Percentiles rank a stretch among this genome's conserved stretches.
phyloP scores from a whole-genome alignment of 92 coral and sea anemone species.

The Phenganax stokvisi region DNA sequence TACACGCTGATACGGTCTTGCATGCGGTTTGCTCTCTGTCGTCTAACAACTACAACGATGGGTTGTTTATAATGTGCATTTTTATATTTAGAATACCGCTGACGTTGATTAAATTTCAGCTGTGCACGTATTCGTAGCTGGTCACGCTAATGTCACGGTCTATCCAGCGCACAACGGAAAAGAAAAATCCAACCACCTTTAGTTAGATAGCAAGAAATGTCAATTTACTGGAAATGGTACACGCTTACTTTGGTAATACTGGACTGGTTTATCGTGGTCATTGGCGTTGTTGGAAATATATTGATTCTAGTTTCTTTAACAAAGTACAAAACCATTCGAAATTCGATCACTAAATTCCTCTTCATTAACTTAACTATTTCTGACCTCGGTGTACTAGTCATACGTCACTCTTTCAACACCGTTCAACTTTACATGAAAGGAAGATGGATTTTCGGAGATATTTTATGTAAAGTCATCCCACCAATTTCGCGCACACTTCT shows the following conservation, averaged over 20 bases:
- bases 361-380: conserved; percentile 1
- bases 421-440: conserved; percentile 14
- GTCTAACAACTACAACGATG: too few relatives aligned
- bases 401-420: not conserved
- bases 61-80: too few relatives aligned
- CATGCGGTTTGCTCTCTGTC: too few relatives aligned
- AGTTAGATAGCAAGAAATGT: not conserved
- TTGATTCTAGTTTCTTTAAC: not conserved
- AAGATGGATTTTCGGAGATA: conserved; percentile 10
- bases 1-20: too few relatives aligned
- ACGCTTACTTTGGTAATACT: not conserved
- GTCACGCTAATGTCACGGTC: too few relatives aligned
- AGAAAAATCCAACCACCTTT: too few relatives aligned
- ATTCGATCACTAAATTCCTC: not conserved
- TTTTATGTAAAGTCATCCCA: conserved; percentile 7
- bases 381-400: not conserved
- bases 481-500: conserved; percentile 14
- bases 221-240: conserved; percentile 11
- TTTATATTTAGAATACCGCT: too few relatives aligned
- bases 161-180: too few relatives aligned
- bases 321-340: conserved; percentile 1
- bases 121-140: too few relatives aligned
- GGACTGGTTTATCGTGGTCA: conserved; percentile 7
- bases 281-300: conserved; percentile 14
- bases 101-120: too few relatives aligned